Percentiles rank a stretch among this genome's conserved stretches.
These are phyloP conservation scores for Varecia variegata DNA, from an alignment of 2,797 vertebrate species.

Conservation along the genomic window DNA sequence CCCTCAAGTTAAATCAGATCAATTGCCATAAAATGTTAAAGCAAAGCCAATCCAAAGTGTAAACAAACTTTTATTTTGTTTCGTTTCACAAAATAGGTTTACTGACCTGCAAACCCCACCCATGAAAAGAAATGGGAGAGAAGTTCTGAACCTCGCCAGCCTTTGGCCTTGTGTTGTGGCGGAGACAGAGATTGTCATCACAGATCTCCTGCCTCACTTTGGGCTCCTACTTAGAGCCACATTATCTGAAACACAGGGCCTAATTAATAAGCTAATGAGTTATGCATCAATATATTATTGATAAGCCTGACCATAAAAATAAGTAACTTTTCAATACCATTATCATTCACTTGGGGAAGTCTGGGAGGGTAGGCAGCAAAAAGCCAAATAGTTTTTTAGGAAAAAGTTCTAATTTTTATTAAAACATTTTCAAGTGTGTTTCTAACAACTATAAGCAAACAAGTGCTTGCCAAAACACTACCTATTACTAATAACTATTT, in stretches of 20 bases:
- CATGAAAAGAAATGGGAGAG: neutral
- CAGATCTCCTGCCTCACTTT: neutral
- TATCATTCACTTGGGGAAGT: conserved; percentile 29
- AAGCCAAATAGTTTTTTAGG: conserved; percentile 35
- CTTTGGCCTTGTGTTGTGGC: rapidly evolving
- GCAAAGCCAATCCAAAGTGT: neutral
- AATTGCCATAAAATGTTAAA: neutral
- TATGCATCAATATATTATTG: conserved; percentile 56
- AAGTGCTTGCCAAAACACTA: neutral
- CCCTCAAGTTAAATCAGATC: neutral
- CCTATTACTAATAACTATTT: neutral
- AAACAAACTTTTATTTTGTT: neutral
- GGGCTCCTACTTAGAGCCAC: neutral
- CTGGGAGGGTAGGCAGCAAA: neutral
- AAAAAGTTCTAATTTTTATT: conserved; percentile 59
- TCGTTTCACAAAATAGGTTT: neutral
- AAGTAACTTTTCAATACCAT: conserved; percentile 36
- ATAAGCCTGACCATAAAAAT: conserved; percentile 53
- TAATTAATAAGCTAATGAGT: conserved; percentile 70
- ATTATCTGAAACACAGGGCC: neutral
- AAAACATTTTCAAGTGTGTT: neutral
- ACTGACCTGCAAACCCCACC: neutral
- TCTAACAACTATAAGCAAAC: conserved; percentile 50
- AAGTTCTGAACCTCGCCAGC: neutral
- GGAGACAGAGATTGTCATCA: neutral